A percentile compares a stretch with the other conserved stretches of the same genome.
These are phyloP conservation scores for Pemphredon lugubris DNA, from an alignment of 2,888 invertebrate species.

Conservation along the genomic window DNA sequence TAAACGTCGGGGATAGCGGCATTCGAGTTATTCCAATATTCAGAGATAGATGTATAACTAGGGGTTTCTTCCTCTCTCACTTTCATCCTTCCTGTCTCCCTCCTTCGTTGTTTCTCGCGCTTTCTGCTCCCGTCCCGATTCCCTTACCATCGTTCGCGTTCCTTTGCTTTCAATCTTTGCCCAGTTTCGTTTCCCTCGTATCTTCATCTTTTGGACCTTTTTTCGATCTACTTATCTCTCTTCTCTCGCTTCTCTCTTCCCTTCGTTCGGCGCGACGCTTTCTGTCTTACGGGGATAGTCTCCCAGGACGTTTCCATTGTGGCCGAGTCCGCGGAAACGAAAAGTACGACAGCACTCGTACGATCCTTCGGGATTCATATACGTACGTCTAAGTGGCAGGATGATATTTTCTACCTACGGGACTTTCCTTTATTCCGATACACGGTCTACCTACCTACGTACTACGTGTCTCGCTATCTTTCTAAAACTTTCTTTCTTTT, in stretches of 20 bases:
- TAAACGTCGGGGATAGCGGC: conserved; percentile 64
- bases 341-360: conserved; percentile 19
- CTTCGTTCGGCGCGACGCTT: conserved; percentile 13
- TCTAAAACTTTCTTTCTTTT: background rate
- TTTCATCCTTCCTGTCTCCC: conserved; percentile 1
- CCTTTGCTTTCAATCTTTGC: background rate
- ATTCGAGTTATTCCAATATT: conserved; percentile 78
- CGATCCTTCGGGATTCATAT: conserved; percentile 63
- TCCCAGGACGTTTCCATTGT: conserved; percentile 67
- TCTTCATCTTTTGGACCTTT: no score
- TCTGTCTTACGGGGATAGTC: conserved; percentile 55
- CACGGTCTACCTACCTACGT: background rate
- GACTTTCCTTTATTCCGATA: conserved; percentile 53
- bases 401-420: conserved; percentile 65
- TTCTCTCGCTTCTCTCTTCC: conserved; percentile 19
- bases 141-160: background rate
- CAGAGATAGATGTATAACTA: conserved; percentile 72
- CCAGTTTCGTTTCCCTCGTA: background rate
- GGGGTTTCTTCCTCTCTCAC: conserved; percentile 7
- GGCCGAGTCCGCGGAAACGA: conserved; percentile 31
- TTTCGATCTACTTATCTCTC: background rate
- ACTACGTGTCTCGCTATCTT: no score
- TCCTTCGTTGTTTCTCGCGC: conserved; percentile 20
- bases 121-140: conserved; percentile 2
- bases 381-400: conserved; percentile 60